Percentiles rank a stretch among this genome's conserved stretches.
phyloP scores from a whole-genome alignment of 2,888 invertebrate genomes.

The Caenorhabditis macrosperma region DNA sequence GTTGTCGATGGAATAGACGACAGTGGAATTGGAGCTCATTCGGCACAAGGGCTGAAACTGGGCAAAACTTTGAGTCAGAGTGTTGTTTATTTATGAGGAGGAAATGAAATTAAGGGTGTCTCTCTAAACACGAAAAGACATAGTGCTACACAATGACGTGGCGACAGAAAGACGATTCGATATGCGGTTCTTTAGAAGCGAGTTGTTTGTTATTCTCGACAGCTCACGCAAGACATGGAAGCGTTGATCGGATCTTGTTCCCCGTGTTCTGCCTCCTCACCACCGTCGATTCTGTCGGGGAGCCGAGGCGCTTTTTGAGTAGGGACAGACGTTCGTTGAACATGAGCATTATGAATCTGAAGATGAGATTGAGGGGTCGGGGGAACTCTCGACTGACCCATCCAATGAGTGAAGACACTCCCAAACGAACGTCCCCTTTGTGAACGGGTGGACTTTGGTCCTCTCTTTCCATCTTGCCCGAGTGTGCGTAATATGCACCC shows the following conservation, averaged over 20 bases:
- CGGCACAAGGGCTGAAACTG: neutral
- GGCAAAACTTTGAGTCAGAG: neutral
- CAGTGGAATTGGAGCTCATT: neutral
- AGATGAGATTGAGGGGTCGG: neutral
- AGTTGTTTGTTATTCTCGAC: too few species aligned
- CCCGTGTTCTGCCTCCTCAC: neutral
- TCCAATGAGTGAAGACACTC: constrained; percentile 6
- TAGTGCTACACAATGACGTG: too few species aligned
- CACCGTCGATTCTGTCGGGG: neutral
- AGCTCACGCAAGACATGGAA: too few species aligned
- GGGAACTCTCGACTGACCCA: too few species aligned
- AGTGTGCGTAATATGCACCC: too few species aligned
- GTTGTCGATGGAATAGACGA: neutral
- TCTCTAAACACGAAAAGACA: too few species aligned
- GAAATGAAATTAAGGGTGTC: neutral
- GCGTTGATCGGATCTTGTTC: neutral
- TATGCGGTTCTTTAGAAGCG: too few species aligned
- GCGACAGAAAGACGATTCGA: too few species aligned
- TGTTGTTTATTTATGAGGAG: neutral
- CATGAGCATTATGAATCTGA: constrained; percentile 47
- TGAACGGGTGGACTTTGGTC: too few species aligned
- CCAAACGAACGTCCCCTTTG: constrained; percentile 2
- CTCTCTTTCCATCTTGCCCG: too few species aligned
- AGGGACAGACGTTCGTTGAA: constrained; percentile 41
- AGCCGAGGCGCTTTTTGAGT: neutral